phyloP scores from a whole-genome alignment of 2,113 vertebrate genomes.

The Protobothrops mucrosquamatus region DNA sequence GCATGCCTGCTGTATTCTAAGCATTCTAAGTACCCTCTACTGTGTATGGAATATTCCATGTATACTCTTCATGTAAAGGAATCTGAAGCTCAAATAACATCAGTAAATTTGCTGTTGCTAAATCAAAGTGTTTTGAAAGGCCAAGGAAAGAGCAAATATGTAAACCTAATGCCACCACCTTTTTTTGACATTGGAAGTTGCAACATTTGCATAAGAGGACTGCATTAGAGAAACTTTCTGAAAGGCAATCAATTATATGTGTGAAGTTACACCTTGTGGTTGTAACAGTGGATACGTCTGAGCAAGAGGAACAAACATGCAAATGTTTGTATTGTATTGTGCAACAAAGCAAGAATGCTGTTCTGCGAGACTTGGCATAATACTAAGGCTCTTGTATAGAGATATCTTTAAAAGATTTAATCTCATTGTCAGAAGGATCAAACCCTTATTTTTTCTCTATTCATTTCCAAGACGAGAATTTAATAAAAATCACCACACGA shows the following conservation, averaged over 20 bases:
- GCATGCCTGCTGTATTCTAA: not conserved
- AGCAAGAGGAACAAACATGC: not conserved
- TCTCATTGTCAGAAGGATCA: not conserved
- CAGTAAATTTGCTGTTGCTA: not conserved
- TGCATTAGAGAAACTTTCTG: not conserved
- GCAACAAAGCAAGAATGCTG: not conserved
- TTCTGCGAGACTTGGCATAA: not conserved
- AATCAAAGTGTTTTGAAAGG: not conserved
- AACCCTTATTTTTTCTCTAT: not conserved
- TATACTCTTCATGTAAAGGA: not conserved
- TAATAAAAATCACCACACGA: not conserved
- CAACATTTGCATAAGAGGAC: not conserved
- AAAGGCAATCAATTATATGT: not conserved
- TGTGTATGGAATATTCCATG: not conserved
- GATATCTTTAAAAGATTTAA: not conserved
- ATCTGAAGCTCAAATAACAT: not conserved
- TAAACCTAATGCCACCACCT: not conserved
- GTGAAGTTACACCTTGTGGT: not conserved
- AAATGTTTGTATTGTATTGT: not conserved
- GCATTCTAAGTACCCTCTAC: not conserved
- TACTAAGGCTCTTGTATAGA: not conserved
- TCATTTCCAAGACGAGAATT: not conserved
- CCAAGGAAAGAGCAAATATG: conserved; percentile 8
- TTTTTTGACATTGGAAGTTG: not conserved
- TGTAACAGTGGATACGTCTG: not conserved